These are phyloP conservation scores for Tetrax tetrax DNA, from an alignment of 2,113 vertebrate species.

Conservation along the genomic window DNA sequence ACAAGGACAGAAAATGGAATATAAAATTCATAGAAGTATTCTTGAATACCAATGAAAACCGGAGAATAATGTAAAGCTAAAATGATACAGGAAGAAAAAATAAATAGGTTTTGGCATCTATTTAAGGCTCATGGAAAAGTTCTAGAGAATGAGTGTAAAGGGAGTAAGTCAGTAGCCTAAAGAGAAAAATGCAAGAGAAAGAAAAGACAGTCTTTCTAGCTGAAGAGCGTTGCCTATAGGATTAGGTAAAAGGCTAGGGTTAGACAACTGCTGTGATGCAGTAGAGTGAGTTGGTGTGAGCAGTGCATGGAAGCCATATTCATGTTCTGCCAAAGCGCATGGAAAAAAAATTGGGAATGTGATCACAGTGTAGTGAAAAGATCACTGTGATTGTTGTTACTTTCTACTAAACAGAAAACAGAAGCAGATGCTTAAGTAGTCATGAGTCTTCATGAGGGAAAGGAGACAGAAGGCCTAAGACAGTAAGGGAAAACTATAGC, in stretches of 20 bases:
- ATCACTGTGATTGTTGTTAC: background rate
- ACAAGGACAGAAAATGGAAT: slow-evolving; percentile 38
- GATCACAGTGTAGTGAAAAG: background rate
- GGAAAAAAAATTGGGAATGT: background rate
- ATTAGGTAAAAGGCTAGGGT: background rate
- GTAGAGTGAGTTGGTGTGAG: background rate
- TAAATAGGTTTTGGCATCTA: slow-evolving; percentile 23
- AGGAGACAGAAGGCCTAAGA: background rate
- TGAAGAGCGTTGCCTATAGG: background rate
- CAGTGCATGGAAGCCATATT: background rate
- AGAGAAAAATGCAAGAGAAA: background rate
- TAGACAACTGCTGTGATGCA: background rate
- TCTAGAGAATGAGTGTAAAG: background rate
- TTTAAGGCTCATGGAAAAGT: slow-evolving; percentile 23
- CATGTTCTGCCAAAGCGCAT: background rate
- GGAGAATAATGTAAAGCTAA: slow-evolving; percentile 18
- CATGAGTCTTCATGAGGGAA: background rate
- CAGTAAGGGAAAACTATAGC: background rate
- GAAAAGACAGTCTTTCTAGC: background rate
- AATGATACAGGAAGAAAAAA: slow-evolving; percentile 26
- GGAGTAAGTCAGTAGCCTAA: background rate
- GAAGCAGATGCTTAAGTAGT: background rate
- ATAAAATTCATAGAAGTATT: slow-evolving; percentile 37
- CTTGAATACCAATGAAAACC: slow-evolving; percentile 49
- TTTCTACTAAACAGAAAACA: background rate